Evolutionary conservation across 2,797 vertebrate species (phyloP).

Genomic region (Ctenopoma multispine): DNA sequence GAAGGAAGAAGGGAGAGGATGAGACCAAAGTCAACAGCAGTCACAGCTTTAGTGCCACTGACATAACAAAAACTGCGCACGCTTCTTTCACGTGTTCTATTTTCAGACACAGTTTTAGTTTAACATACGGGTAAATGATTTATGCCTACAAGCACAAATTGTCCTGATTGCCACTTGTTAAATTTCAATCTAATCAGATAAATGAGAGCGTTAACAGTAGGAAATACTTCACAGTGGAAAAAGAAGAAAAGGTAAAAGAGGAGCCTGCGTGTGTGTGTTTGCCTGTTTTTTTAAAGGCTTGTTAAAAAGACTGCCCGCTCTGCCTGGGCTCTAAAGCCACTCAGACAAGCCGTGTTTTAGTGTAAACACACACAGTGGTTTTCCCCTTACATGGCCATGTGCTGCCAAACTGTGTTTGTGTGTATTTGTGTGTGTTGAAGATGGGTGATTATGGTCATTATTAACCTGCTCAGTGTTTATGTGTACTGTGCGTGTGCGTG

Average conservation of each 20-base stretch:
- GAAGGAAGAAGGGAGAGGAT: slow-evolving; percentile 39
- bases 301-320: slow-evolving; percentile 78
- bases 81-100: slow-evolving; percentile 24
- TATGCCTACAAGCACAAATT: not conserved
- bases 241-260: slow-evolving; percentile 24
- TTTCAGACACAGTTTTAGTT: slow-evolving; percentile 10
- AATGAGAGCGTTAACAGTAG: slow-evolving; percentile 1
- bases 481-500: slow-evolving; percentile 19
- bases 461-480: slow-evolving; percentile 62
- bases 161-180: not conserved
- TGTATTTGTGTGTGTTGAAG: slow-evolving; percentile 58
- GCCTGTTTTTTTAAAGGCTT: slow-evolving; percentile 63
- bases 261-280: slow-evolving; percentile 36
- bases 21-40: slow-evolving; percentile 41
- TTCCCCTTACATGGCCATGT: slow-evolving; percentile 86
- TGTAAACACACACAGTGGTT: slow-evolving; percentile 83
- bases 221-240: slow-evolving; percentile 26
- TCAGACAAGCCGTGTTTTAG: slow-evolving; percentile 82
- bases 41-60: slow-evolving; percentile 40
- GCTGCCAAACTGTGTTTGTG: slow-evolving; percentile 74
- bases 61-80: slow-evolving; percentile 53
- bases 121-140: slow-evolving; percentile 25
- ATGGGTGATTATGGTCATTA: slow-evolving; percentile 77
- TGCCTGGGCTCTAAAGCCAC: slow-evolving; percentile 73
- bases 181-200: slow-evolving; percentile 20